A percentile compares a stretch with the other conserved stretches of the same genome.
Conservation (phyloP, 2,113 vertebrate genomes). For the Macroglossus sobrinus region DNA sequence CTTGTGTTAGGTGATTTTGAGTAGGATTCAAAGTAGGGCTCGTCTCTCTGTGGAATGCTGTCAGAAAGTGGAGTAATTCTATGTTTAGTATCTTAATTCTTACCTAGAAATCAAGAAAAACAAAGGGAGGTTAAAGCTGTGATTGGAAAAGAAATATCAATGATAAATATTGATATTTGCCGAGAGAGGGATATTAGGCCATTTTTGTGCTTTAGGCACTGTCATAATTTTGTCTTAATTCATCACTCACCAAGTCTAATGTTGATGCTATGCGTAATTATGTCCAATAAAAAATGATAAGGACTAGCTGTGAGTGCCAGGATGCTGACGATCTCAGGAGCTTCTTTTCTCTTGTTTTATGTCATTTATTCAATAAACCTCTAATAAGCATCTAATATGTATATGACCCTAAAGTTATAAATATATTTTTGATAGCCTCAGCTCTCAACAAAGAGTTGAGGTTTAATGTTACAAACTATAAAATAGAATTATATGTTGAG, state of each 20-base stretch:
- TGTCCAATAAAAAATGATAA: background rate
- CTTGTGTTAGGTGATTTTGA: background rate
- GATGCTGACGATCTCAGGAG: background rate
- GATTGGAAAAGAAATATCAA: background rate
- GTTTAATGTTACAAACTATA: background rate
- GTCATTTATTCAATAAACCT: background rate
- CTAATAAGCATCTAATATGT: background rate
- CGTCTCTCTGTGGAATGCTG: background rate
- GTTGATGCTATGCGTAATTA: background rate
- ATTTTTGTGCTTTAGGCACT: background rate
- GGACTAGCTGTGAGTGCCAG: background rate
- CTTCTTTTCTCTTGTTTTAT: background rate
- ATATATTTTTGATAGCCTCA: background rate
- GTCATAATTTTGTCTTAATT: background rate
- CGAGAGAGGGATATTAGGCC: fast-evolving
- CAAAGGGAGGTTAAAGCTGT: background rate
- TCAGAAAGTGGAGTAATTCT: background rate
- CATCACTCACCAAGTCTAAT: background rate
- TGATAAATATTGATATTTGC: background rate
- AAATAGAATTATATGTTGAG: background rate
- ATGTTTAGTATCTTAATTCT: background rate
- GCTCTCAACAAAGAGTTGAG: background rate
- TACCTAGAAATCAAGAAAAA: background rate
- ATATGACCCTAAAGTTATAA: background rate
- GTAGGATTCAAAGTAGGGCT: background rate